Evolutionary conservation across 2,797 vertebrate species (phyloP).

Genomic region (Sebastes cheni): DNA sequence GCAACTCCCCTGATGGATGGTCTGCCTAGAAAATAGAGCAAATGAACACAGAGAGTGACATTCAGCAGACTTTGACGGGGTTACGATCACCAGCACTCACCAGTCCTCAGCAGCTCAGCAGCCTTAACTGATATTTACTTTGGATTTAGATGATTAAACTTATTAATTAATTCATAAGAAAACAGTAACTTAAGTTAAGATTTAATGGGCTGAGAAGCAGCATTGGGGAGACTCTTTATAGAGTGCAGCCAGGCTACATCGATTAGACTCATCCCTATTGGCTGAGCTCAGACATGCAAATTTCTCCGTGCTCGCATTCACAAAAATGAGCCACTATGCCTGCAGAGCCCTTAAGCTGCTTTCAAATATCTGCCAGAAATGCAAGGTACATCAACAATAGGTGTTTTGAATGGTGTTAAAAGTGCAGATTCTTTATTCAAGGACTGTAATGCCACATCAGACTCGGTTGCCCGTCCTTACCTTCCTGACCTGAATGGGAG

Average conservation of each 20-base stretch:
- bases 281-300: slow-evolving; percentile 37
- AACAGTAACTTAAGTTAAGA: background rate
- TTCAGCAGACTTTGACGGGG: slow-evolving; percentile 54
- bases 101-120: background rate
- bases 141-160: background rate
- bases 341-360: slow-evolving; percentile 41
- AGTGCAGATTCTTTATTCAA: slow-evolving; percentile 14
- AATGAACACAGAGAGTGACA: slow-evolving; percentile 59
- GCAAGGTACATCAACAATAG: slow-evolving; percentile 31
- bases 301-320: slow-evolving; percentile 22
- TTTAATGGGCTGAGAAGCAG: background rate
- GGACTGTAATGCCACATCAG: background rate
- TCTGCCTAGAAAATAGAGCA: slow-evolving; percentile 76
- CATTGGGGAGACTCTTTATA: background rate
- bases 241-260: background rate
- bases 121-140: background rate
- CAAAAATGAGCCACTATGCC: slow-evolving; percentile 10
- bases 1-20: slow-evolving; percentile 72
- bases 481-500: background rate
- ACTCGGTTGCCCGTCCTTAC: background rate
- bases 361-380: slow-evolving; percentile 42
- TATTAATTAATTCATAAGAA: background rate
- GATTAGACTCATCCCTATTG: slow-evolving; percentile 17
- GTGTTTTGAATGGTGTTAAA: slow-evolving; percentile 27
- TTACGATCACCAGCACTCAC: slow-evolving; percentile 5